Percentiles rank a stretch among this genome's conserved stretches.
phyloP scores from a whole-genome alignment of 2,797 vertebrate genomes.

The Propithecus deckenii region DNA sequence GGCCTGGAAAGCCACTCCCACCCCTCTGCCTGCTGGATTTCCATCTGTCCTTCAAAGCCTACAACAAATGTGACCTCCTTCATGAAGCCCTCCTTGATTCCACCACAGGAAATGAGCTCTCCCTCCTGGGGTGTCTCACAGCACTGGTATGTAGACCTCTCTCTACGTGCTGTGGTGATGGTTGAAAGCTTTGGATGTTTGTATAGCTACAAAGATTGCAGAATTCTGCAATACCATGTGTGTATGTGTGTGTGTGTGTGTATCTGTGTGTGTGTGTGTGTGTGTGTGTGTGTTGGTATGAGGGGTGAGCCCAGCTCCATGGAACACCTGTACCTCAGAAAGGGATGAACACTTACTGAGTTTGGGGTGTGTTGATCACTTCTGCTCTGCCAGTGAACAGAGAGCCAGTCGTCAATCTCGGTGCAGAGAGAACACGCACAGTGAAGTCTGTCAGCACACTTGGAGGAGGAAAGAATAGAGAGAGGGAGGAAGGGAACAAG shows the following conservation, averaged over 20 bases:
- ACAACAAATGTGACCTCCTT: neutral
- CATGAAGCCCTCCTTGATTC: neutral
- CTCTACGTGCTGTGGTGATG: neutral
- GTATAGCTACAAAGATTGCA: neutral
- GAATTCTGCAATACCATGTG: neutral
- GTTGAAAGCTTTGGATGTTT: neutral
- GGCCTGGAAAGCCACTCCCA: conserved; percentile 2
- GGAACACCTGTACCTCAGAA: neutral
- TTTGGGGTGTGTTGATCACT: conserved; percentile 16
- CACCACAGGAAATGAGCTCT: neutral
- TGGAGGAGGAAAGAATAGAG: neutral
- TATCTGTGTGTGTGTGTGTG: neutral
- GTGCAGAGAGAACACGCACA: neutral
- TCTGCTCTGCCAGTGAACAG: neutral
- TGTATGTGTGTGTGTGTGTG: fast-evolving
- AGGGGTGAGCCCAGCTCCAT: neutral
- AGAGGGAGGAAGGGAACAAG: neutral
- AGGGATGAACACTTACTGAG: neutral
- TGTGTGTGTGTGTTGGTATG: neutral
- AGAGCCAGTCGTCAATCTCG: neutral
- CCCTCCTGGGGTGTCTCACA: neutral
- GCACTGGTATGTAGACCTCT: neutral
- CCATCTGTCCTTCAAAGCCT: conserved; percentile 11
- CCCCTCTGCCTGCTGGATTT: neutral
- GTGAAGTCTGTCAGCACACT: neutral